Base-by-base conservation (phyloP, 2,113 vertebrate species). In the Alectura lathami region DNA sequence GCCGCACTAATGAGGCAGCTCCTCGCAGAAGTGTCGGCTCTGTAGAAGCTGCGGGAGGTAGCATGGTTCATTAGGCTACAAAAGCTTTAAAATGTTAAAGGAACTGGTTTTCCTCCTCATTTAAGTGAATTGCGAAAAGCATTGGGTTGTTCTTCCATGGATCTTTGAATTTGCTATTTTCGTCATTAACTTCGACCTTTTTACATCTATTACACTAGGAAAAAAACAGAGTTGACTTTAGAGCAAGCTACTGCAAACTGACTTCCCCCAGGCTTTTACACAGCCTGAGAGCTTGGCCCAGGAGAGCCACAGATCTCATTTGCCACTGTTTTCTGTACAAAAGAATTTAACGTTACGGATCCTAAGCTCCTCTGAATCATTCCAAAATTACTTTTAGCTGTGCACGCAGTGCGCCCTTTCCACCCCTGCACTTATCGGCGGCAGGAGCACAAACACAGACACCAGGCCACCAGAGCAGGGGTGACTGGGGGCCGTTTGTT, bases 101-200 rank as follows among this genome's bases (percentile, higher is more conserved):
- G 62, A 78, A 6, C 48, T 93, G 74, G 29, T 83, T 96, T 75
- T 91, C 82, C 72, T 94, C 80, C 83, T 87, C 30, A 17, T 86
- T 86, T 88, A 67, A 94, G 60, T 13, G 53, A 69, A 83, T 85
- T 83, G 91, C 95, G 97, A 30, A 97, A 96, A 97, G 86, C 74
- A 5, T 59, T 36, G 59, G 29, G 56, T 59, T 95, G 84, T 86
- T 97, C 84, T 69, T 92, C 76, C 66, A 24, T 16, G 7, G 77
- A 90, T 90, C 81, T 96, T 87, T 20, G 29, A 77, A 89, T 88
- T 91, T 53, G 5, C 77, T 56, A 30, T 63, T 95, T 94, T 96
- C 94, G 96, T 96, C 95, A 95, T 97, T 96, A 96, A 91, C 95
- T 93, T 91, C 92, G 93, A 95, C 94, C 91, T 95, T 97, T 96